Evolutionary conservation across 1,140 invertebrate genomes (phyloP).

Genomic region (Orchestia grillus): DNA sequence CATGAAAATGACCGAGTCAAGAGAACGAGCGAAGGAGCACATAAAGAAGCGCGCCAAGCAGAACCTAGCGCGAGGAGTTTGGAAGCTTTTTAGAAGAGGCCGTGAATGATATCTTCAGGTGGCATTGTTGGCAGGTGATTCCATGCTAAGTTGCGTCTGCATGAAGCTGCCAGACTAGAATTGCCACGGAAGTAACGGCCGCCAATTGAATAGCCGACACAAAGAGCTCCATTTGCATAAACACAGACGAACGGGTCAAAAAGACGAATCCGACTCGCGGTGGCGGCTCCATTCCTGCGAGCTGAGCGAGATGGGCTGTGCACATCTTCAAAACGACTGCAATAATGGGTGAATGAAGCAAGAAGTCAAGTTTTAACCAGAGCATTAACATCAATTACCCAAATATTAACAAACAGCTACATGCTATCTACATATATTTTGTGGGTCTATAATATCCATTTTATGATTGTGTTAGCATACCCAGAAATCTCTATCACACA

Average conservation of each 20-base stretch:
- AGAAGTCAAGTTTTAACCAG: background rate
- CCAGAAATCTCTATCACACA: too few relatives aligned
- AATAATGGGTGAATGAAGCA: background rate
- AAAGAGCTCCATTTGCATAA: slow-evolving; percentile 55
- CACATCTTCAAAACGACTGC: background rate
- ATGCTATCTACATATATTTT: background rate
- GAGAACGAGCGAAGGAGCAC: background rate
- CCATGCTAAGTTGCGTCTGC: slow-evolving; percentile 50
- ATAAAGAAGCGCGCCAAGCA: background rate
- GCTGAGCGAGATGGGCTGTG: background rate
- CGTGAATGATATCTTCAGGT: background rate
- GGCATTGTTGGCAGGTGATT: slow-evolving; percentile 56
- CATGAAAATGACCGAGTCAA: background rate
- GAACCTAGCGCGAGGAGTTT: background rate
- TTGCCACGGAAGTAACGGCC: slow-evolving; percentile 46
- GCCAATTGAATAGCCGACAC: slow-evolving; percentile 52
- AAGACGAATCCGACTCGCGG: slow-evolving; percentile 8
- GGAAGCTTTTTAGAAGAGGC: background rate
- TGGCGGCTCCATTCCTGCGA: background rate
- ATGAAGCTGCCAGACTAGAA: slow-evolving; percentile 55
- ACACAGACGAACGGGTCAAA: slow-evolving; percentile 36
- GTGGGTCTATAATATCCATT: too few relatives aligned
- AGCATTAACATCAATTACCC: background rate
- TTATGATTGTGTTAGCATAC: too few relatives aligned
- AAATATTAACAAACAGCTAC: background rate